Evolutionary conservation across 92 coral and sea anemone species (phyloP).

Genomic region (Scolanthus callimorphus): DNA sequence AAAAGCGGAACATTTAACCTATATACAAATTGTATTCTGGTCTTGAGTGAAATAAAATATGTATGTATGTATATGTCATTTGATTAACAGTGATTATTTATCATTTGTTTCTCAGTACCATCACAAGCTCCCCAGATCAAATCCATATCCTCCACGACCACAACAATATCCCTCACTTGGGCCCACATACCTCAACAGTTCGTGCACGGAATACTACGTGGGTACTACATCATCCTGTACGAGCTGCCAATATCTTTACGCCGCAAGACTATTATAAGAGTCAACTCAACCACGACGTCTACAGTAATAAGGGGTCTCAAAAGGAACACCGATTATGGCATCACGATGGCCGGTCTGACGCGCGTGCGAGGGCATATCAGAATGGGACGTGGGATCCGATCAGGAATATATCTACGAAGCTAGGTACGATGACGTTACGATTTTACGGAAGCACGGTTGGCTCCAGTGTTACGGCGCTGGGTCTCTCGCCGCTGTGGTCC

Average conservation of each 20-base stretch:
- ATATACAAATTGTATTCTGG: too few relatives aligned
- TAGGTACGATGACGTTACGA: too few relatives aligned
- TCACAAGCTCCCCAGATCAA: constrained; percentile 48
- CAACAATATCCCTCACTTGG: constrained; percentile 63
- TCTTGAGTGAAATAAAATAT: too few relatives aligned
- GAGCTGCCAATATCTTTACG: constrained; percentile 23
- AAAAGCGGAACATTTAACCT: too few relatives aligned
- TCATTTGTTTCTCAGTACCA: constrained; percentile 46
- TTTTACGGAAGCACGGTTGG: too few relatives aligned
- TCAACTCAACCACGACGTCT: constrained; percentile 47
- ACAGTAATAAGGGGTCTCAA: constrained; percentile 47
- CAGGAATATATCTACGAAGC: constrained; percentile 53
- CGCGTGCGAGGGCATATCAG: constrained; percentile 57
- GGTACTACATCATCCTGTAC: constrained; percentile 62
- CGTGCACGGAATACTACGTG: constrained; percentile 70
- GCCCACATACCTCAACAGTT: constrained; percentile 54
- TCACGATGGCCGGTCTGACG: constrained; percentile 69
- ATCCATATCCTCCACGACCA: constrained; percentile 46
- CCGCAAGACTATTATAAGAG: constrained; percentile 48
- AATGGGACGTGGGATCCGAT: constrained; percentile 51
- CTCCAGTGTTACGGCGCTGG: too few relatives aligned
- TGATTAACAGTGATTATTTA: too few relatives aligned
- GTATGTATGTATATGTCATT: too few relatives aligned
- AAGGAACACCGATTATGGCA: constrained; percentile 62
- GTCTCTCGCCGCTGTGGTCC: too few relatives aligned